Base-by-base conservation (phyloP, 2,113 vertebrate species). In the Neoarius graeffei region DNA sequence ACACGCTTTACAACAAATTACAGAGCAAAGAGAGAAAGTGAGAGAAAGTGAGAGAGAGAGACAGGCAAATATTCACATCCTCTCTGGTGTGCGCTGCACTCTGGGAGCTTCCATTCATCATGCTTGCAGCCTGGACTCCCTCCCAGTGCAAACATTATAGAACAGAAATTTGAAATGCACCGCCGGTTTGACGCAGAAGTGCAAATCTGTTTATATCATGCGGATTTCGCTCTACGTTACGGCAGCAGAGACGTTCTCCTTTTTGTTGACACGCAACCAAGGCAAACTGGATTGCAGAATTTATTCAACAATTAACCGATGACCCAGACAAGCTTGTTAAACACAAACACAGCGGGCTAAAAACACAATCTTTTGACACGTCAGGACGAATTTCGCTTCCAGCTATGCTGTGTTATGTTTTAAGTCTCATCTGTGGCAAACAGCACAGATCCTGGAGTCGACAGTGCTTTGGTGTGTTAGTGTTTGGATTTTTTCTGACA, bases 271-370 rank as follows among this genome's bases (percentile, higher is more conserved):
- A 84, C 67, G 25, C 81, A 81, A 88, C 89, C 85, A 89, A 90
- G 74, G 83, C 77, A 91, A 92, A 90, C 83, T 81, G 71, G 27
- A 82, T 35, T 23, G 19, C 57, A 73, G 81, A 27, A 88, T 92
- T 89, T 90, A 91, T 88, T 87, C 88, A 81, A 89, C 88, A 92
- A 93, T 91, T 90, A 93, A 87, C 88, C 89, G 48, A 60, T 89
- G 90, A 91, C 91, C 91, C 76, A 74, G 83, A 77, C 73, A 81
- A 84, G 88, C 88, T 90, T 54, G 83, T 84, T 84, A 79, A 90
- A 89, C 85, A 64, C 88, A 92, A 88, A 90, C 88, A 89, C 84
- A 81, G 86, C 35, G 57, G 82, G 71, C 66, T 90, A 92, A 91
- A 91, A 90, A 90, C 87, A 89, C 50, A 67, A 83, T 66, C 62